These are phyloP conservation scores for Nomada lathburiana DNA, from an alignment of 2,888 invertebrate species.

Conservation along the genomic window DNA sequence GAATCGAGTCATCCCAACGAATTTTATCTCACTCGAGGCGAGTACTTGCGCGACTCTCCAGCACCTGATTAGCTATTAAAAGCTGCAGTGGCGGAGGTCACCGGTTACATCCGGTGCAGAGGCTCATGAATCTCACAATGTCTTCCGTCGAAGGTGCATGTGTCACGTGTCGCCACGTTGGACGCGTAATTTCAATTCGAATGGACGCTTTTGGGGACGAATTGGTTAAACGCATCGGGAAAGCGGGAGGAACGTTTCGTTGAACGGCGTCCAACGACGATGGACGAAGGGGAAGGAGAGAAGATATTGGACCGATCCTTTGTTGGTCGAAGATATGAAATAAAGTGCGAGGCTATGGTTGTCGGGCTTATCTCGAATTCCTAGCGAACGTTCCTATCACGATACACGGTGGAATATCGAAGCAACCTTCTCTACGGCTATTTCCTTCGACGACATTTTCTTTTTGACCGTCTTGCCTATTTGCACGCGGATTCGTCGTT, in stretches of 20 bases:
- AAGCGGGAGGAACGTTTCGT: background rate
- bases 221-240: background rate
- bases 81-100: slow-evolving; percentile 60
- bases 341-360: slow-evolving; percentile 67
- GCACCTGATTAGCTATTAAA: slow-evolving; percentile 68
- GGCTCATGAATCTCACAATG: slow-evolving; percentile 52
- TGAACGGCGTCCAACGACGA: background rate
- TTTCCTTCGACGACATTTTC: slow-evolving; percentile 6
- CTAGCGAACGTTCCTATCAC: slow-evolving; percentile 58
- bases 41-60: slow-evolving; percentile 22
- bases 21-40: slow-evolving; percentile 17
- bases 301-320: slow-evolving; percentile 72
- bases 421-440: slow-evolving; percentile 11
- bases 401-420: slow-evolving; percentile 31
- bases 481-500: background rate
- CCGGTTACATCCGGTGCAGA: slow-evolving; percentile 63
- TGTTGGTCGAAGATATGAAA: slow-evolving; percentile 78
- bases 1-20: slow-evolving; percentile 53
- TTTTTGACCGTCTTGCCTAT: background rate
- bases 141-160: slow-evolving; percentile 14
- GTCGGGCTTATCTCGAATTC: slow-evolving; percentile 70
- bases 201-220: background rate
- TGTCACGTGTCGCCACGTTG: background rate
- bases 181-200: slow-evolving; percentile 12
- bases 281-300: background rate